phyloP scores from a whole-genome alignment of 2,113 vertebrate genomes.

The Eubucco bourcierii region DNA sequence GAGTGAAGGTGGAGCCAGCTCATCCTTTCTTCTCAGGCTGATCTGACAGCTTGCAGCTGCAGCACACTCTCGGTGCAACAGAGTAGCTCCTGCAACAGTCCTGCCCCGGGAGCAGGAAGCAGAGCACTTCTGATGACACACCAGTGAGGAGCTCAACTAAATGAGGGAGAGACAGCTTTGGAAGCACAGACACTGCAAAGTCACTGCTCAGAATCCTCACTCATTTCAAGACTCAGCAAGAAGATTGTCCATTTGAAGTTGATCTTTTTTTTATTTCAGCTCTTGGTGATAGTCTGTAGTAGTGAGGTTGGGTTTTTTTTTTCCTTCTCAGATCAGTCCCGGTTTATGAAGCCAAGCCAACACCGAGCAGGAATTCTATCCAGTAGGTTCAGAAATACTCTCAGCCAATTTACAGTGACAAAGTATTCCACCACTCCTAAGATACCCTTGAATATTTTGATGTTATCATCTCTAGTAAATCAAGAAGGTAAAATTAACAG shows the following conservation, averaged over 20 bases:
- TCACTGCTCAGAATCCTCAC: not conserved
- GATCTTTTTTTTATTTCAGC: not conserved
- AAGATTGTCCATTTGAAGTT: not conserved
- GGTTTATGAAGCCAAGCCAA: not conserved
- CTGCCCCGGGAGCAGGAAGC: accelerated
- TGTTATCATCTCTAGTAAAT: conserved; percentile 30
- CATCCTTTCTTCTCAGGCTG: accelerated
- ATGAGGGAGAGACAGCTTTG: not conserved
- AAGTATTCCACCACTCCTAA: conserved; percentile 23
- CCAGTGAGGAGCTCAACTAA: not conserved
- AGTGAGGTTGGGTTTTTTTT: not conserved
- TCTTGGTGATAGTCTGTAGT: not conserved
- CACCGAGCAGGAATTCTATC: not conserved
- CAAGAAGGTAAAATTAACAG: conserved; percentile 42
- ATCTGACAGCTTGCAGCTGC: not conserved
- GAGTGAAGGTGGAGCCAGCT: not conserved
- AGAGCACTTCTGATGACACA: not conserved
- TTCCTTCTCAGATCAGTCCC: not conserved
- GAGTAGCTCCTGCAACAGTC: not conserved
- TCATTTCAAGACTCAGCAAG: not conserved
- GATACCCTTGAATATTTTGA: conserved; percentile 4
- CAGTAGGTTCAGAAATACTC: conserved; percentile 15
- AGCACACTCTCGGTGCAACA: accelerated
- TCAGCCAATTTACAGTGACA: conserved; percentile 19
- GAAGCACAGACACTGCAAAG: not conserved